Conservation (phyloP, 1,140 invertebrate genomes). For the Ostrea denselamellosa region DNA sequence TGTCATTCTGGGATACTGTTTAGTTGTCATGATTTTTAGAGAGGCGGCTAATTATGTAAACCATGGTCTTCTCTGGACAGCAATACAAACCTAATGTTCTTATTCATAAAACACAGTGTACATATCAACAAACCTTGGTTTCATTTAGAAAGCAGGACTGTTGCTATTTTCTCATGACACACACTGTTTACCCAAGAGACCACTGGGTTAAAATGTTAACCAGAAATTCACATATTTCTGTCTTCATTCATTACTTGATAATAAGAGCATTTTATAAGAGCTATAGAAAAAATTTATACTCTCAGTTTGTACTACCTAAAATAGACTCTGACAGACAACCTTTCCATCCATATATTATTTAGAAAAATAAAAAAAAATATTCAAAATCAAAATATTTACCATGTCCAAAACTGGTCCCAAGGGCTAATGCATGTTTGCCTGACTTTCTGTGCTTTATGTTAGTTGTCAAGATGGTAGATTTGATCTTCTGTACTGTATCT, state of each 20-base stretch:
- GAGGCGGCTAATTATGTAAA: not conserved
- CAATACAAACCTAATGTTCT: not conserved
- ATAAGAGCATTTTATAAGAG: too few species aligned
- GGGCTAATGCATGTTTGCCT: slow-evolving; percentile 54
- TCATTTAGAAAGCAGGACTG: not conserved
- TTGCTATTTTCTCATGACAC: slow-evolving; percentile 1
- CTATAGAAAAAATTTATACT: too few species aligned
- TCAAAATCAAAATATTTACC: slow-evolving; percentile 40
- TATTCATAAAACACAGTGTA: not conserved
- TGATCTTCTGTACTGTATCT: slow-evolving; percentile 51
- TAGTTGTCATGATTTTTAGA: not conserved
- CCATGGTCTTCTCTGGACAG: not conserved
- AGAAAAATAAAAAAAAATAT: too few species aligned
- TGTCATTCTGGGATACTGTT: not conserved
- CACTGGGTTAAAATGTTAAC: too few species aligned
- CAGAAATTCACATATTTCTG: too few species aligned
- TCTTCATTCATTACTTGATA: too few species aligned
- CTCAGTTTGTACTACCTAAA: too few species aligned
- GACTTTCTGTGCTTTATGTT: slow-evolving; percentile 51
- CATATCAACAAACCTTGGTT: slow-evolving; percentile 8
- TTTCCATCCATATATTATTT: too few species aligned
- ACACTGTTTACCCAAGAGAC: not conserved
- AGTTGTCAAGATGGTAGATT: slow-evolving; percentile 46
- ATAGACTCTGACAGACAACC: too few species aligned
- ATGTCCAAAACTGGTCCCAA: slow-evolving; percentile 56